Evolutionary conservation across 2,113 vertebrate genomes (phyloP).

Genomic region (Tenrec ecaudatus): DNA sequence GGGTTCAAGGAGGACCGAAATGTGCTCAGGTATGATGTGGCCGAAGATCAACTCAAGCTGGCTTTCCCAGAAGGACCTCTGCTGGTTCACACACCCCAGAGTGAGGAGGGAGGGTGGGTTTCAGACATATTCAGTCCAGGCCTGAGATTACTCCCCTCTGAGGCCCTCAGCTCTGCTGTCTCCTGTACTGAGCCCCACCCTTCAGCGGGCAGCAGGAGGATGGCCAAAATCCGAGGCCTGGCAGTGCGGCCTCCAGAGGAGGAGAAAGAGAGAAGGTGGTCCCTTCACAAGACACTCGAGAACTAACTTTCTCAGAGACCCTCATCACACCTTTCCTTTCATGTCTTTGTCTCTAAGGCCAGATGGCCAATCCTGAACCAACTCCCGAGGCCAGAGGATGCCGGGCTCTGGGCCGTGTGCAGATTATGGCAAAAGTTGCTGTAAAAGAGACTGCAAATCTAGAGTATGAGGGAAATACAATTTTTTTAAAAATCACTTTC

Average conservation of each 20-base stretch:
- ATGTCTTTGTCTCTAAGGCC: not conserved
- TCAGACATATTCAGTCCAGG: not conserved
- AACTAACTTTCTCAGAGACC: not conserved
- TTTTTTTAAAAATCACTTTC: no score
- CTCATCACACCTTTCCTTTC: not conserved
- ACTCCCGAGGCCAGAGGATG: not conserved
- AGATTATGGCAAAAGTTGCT: not conserved
- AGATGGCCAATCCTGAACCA: no score
- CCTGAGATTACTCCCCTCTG: not conserved
- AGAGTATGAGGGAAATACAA: constrained; percentile 18
- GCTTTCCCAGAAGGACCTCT: not conserved
- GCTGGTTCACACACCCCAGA: not conserved
- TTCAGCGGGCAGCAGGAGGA: not conserved
- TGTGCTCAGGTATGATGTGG: not conserved
- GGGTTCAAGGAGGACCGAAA: not conserved
- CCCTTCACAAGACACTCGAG: not conserved
- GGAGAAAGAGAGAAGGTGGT: not conserved
- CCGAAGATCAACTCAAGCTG: not conserved
- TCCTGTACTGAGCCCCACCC: not conserved
- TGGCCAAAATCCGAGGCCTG: not conserved
- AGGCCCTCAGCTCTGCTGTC: not conserved
- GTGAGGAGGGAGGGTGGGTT: not conserved
- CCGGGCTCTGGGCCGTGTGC: not conserved
- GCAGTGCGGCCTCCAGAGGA: not conserved
- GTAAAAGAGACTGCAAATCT: not conserved